Base-by-base conservation (phyloP, 2,113 vertebrate genomes). In the Microtus montanus region DNA sequence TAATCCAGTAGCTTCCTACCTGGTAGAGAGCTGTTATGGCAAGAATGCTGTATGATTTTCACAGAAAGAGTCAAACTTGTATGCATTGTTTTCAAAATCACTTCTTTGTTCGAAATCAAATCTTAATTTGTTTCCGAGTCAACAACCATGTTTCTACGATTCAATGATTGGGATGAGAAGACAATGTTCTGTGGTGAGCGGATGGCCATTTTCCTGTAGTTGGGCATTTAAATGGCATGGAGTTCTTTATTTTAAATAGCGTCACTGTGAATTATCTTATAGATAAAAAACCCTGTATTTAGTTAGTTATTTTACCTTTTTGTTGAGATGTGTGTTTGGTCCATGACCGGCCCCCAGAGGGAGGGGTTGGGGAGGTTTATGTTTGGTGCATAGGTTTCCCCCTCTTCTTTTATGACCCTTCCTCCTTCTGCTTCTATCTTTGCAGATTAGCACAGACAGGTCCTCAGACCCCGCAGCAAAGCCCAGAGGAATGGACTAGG, bases 81-180 rank as follows among this genome's bases (percentile, higher is more conserved):
- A 17, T 38, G 19, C 5, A 11, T 17, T 24, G 73, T 64, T 93
- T 89, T 86, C 24, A 38, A 83, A 91, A 64, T 22, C 12, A 38
- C 54, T 33, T 88, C 63, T 66, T 88, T 38, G 75, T 80, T 68
- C 2, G 3, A 13, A 74, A 64, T 26, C 20, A 38, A 49, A n/a
- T 79, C 49, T 87, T 74, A 78, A 17, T 94, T 73, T 92, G 26
- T 95, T 95, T 63, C 73, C 63, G 80, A 84, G 58, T 92, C 54
- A 71, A 20, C 44, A 44, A 20, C n/a, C 47, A 26, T 78, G 93
- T 79, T 95, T 83, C 63, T 92, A 19, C 22, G 35, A 49, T 6
- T 44, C 14, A 2, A 4, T 41, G 58, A 83, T 2, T 82, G 24
- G 30, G 85, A 28, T 44, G 63, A 70, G 61, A 77, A 66, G 17